Evolutionary conservation across 2,113 vertebrate species (phyloP).

Genomic region (Notechis scutatus): DNA sequence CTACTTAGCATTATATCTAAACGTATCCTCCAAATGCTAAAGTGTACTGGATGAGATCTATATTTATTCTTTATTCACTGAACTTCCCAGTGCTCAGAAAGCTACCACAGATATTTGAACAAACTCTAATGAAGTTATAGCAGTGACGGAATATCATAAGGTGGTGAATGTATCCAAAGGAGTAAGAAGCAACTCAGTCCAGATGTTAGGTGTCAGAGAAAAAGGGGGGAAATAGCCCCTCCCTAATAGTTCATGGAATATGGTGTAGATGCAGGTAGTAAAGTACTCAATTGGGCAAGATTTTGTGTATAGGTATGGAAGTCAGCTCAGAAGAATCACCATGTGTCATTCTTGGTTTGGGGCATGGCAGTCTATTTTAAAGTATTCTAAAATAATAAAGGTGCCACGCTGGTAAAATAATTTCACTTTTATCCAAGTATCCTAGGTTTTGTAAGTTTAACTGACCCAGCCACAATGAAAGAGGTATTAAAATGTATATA

Average conservation of each 20-base stretch:
- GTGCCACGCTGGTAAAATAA: background rate
- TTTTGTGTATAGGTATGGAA: background rate
- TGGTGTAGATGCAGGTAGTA: background rate
- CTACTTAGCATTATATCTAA: background rate
- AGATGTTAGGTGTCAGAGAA: background rate
- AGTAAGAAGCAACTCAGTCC: background rate
- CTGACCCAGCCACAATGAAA: conserved; percentile 18
- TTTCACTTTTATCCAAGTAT: background rate
- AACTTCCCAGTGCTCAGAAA: conserved; percentile 2
- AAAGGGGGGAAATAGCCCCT: background rate
- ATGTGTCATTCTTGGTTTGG: background rate
- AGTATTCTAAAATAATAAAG: background rate
- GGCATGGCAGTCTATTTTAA: background rate
- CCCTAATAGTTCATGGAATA: background rate
- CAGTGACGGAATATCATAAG: background rate
- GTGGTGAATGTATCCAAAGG: background rate
- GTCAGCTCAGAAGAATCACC: background rate
- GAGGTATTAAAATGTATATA: background rate
- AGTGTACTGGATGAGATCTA: background rate
- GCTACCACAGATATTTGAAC: background rate
- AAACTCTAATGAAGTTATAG: background rate
- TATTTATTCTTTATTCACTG: background rate
- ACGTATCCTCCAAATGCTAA: background rate
- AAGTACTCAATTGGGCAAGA: background rate
- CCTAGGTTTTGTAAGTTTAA: conserved; percentile 2